phyloP scores from a whole-genome alignment of 2,888 invertebrate species.

The Nemurella pictetii region DNA sequence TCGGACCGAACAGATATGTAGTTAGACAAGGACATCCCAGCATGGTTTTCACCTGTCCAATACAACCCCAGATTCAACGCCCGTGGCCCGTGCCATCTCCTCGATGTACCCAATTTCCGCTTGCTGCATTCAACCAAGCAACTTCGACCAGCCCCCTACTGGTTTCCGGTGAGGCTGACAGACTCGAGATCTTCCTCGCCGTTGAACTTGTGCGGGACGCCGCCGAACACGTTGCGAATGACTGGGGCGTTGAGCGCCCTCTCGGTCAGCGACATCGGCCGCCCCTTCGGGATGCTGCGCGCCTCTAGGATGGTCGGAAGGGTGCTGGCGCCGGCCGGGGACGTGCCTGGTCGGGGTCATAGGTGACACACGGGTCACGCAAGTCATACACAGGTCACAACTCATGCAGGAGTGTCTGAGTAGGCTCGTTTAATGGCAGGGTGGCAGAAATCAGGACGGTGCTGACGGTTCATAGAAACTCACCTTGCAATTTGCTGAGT shows the following conservation, averaged over 20 bases:
- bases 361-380: background rate
- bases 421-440: no score
- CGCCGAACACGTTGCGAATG: constrained; percentile 8
- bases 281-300: constrained; percentile 39
- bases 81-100: no score
- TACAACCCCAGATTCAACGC: no score
- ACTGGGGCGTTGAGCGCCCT: constrained; percentile 50
- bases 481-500: no score
- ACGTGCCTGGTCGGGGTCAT: background rate
- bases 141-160: no score
- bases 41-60: no score
- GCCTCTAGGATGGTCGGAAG: constrained; percentile 54
- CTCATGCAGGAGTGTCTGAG: background rate
- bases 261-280: constrained; percentile 56
- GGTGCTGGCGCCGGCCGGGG: constrained; percentile 37
- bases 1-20: no score
- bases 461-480: no score
- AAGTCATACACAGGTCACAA: background rate
- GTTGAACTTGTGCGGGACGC: background rate
- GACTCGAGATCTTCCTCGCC: constrained; percentile 8
- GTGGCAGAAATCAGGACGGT: no score
- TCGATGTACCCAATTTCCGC: no score
- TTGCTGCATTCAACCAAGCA: no score
- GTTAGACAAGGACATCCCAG: no score
- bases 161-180: constrained; percentile 2